Base-by-base conservation (phyloP, 2,797 vertebrate genomes). In the Eupleurogrammus muticus region DNA sequence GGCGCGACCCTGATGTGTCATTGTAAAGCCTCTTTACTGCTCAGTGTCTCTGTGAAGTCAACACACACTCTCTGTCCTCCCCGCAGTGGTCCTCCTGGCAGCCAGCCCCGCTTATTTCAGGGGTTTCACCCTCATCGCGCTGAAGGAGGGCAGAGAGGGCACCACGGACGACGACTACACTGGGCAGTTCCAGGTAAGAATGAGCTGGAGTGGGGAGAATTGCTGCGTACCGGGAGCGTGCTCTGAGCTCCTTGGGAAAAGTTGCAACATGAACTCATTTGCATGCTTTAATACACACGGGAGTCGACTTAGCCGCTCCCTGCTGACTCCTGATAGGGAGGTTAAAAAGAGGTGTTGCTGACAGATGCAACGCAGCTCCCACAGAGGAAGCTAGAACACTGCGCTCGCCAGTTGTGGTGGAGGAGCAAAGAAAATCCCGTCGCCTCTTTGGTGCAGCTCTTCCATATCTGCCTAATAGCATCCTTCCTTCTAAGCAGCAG, bases 91-190 rank as follows among this genome's bases (percentile, higher is more conserved):
- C 0, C 96, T 99, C 59, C 92, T 95, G 47, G 96, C 98, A 56
- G 90, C 96, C 84, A 96, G 96, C 68, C 97, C 98, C 0, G 92
- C 95, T 48, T 99, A 97, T 88, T 99, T 99, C 82, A 88, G 97
- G 91, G 97, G 98, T 19, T 99, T 99, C 92, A 99, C 96, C 0
- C 82, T 99, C 83, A 97, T 99, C 5, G 95, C 97, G 9, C 93
- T 99, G 76, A 97, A 95, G 87, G 97, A 98, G 75, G 97, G 96
- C 48, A 94, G 95, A 84, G 96, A 97, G 77, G 97, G 97, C 13
- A 95, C 95, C 69, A 91, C 94, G 16, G 96, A 96, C 21, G 95
- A 96, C 0, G 96, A 99, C 85, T 98, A 97, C 7, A 94, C 95
- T 0, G 98, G 98, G 35, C 94, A 92, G 55, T 99, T 99, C 85